Percentiles rank a stretch among this genome's conserved stretches.
Conservation (phyloP, 37 sponge, comb jelly and placozoan species). For the Theonella swinhoei region DNA sequence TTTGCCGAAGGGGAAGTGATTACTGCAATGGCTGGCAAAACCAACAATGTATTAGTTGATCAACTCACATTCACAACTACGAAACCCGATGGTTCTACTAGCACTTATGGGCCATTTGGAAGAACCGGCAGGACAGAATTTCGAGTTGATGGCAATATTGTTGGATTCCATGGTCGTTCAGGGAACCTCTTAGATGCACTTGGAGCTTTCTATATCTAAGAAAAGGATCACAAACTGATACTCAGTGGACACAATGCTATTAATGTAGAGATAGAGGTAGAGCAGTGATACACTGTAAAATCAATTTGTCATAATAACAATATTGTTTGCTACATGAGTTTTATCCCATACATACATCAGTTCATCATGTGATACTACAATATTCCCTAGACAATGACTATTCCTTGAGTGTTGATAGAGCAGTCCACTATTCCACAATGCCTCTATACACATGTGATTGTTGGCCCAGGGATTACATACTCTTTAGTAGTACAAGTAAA, state of each 20-base stretch:
- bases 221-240: neutral
- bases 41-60: neutral
- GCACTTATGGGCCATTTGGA: constrained; percentile 22
- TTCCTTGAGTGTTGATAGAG: no score
- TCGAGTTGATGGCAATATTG: constrained; percentile 1
- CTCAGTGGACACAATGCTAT: neutral
- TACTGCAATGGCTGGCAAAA: neutral
- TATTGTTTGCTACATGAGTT: no score
- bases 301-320: no score
- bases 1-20: neutral
- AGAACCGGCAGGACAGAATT: constrained; percentile 1
- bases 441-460: no score
- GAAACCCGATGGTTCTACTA: neutral
- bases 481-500: no score
- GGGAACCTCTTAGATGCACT: neutral
- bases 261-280: no score
- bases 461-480: no score
- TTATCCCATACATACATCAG: no score
- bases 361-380: no score
- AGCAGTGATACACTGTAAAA: no score
- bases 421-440: no score
- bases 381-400: no score
- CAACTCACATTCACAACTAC: constrained; percentile 6
- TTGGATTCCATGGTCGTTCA: constrained; percentile 15
- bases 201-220: neutral